These are phyloP conservation scores for Istiophorus platypterus DNA, from an alignment of 2,113 vertebrate genomes.

Conservation along the genomic window DNA sequence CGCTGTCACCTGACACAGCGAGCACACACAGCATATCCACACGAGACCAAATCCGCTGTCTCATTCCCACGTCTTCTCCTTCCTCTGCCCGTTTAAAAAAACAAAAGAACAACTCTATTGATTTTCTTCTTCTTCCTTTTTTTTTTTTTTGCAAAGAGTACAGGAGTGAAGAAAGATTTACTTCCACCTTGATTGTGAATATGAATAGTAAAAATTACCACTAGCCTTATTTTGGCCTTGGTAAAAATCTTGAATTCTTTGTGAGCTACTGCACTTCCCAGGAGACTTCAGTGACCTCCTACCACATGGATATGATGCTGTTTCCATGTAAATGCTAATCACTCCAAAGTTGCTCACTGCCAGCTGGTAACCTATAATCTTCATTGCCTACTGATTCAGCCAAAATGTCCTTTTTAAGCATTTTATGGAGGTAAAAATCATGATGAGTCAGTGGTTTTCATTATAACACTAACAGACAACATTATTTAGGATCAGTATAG, in stretches of 20 bases:
- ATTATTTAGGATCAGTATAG: neutral
- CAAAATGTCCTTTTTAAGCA: constrained; percentile 32
- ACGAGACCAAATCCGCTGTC: constrained; percentile 20
- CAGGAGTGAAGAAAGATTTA: neutral
- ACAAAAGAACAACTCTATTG: neutral
- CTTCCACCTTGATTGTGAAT: neutral
- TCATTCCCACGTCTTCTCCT: constrained; percentile 5
- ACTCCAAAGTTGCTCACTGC: neutral
- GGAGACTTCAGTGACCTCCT: neutral
- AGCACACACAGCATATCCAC: constrained; percentile 48
- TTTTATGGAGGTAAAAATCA: constrained; percentile 21
- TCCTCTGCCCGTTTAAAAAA: neutral
- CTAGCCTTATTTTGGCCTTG: neutral
- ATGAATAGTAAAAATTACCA: neutral
- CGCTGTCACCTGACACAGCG: constrained; percentile 68
- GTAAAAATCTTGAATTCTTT: neutral
- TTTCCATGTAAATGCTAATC: constrained; percentile 33
- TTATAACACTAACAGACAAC: neutral
- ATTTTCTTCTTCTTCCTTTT: too few relatives aligned
- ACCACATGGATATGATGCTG: neutral
- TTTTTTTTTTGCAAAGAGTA: too few relatives aligned
- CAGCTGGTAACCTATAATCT: constrained; percentile 13
- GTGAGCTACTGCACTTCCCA: neutral
- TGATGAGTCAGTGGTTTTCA: constrained; percentile 31
- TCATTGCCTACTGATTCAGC: constrained; percentile 29